Conservation (phyloP, 2,797 vertebrate species). For the Alosa sapidissima region DNA sequence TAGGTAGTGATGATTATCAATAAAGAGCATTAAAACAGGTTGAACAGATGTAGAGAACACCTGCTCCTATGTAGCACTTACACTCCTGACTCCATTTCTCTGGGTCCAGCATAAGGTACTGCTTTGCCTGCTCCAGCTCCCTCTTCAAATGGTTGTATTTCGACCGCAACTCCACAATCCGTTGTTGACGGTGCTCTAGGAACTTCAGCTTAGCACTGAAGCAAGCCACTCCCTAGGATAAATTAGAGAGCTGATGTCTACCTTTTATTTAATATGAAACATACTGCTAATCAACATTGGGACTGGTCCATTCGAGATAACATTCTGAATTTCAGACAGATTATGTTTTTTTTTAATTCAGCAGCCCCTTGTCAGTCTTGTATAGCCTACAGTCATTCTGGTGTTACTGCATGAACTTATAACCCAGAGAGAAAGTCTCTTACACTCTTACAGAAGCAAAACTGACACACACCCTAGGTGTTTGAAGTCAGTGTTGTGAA, state of each 20-base stretch:
- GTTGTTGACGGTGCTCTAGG: constrained; percentile 86
- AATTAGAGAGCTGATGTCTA: not conserved
- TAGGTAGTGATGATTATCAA: not conserved
- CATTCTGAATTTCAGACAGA: no score
- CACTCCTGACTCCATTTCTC: constrained; percentile 88
- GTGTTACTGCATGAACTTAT: not conserved
- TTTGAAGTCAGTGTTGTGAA: not conserved
- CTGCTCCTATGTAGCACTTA: constrained; percentile 67
- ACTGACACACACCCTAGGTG: not conserved
- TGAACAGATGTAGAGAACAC: not conserved
- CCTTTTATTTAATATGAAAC: not conserved
- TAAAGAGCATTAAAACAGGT: not conserved
- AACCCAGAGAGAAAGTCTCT: not conserved
- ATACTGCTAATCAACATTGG: not conserved
- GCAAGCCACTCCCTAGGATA: constrained; percentile 75
- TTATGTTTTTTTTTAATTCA: not conserved
- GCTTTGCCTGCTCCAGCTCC: constrained; percentile 86
- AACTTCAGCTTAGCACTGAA: constrained; percentile 91
- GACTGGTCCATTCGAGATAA: not conserved
- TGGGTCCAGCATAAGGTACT: constrained; percentile 85
- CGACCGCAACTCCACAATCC: constrained; percentile 84
- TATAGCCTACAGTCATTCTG: not conserved
- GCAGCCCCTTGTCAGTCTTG: not conserved
- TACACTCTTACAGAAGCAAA: not conserved
- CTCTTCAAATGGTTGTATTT: constrained; percentile 87